These are phyloP conservation scores for Boloria selene DNA, from an alignment of 2,888 invertebrate species.

Conservation along the genomic window DNA sequence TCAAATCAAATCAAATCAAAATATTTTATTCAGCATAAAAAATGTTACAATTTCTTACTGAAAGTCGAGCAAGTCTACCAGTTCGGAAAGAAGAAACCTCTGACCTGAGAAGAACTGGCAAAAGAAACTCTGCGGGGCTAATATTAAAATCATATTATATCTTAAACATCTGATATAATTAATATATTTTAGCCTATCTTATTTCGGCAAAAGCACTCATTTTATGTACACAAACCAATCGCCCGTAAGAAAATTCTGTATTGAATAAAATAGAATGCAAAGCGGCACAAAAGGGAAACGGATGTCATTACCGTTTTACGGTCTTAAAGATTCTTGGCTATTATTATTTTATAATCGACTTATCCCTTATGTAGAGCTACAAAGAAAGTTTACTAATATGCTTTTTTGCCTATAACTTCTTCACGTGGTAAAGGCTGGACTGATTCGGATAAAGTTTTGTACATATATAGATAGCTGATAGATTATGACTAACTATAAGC, in stretches of 20 bases:
- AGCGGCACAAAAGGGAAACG: slow-evolving; percentile 27
- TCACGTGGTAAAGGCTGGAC: no score
- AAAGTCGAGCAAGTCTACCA: no score
- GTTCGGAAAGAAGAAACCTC: no score
- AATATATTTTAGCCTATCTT: neutral
- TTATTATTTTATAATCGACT: slow-evolving; percentile 23
- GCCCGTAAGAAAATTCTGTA: slow-evolving; percentile 22
- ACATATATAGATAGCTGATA: no score
- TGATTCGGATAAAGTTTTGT: no score
- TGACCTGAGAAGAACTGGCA: no score
- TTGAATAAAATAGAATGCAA: slow-evolving; percentile 36
- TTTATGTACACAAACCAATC: slow-evolving; percentile 2
- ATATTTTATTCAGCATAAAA: no score
- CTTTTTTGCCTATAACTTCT: no score
- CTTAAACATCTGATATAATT: neutral
- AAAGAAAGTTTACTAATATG: neutral
- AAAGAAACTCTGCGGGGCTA: no score
- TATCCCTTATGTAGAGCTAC: slow-evolving; percentile 7
- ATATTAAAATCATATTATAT: neutral
- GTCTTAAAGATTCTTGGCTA: slow-evolving; percentile 17
- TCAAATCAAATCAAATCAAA: no score
- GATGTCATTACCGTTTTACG: slow-evolving; percentile 36
- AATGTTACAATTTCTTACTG: no score
- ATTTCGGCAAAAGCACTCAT: neutral
- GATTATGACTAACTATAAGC: no score